Conservation (phyloP, 2,797 vertebrate genomes). For the Pampus argenteus region DNA sequence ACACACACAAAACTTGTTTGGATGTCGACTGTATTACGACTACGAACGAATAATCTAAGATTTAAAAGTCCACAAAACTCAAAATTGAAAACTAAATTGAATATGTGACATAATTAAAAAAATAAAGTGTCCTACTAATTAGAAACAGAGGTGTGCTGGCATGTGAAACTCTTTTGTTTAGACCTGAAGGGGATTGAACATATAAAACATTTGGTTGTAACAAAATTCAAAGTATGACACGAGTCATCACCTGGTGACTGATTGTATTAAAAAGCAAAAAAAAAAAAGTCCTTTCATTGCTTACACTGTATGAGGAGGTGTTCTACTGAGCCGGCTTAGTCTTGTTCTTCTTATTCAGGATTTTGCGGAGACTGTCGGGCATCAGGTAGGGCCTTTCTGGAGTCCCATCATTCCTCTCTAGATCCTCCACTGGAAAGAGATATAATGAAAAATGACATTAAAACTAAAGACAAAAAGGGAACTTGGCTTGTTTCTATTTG, state of each 20-base stretch:
- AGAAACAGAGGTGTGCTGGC: neutral
- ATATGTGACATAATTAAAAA: neutral
- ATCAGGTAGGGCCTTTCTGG: constrained; percentile 92
- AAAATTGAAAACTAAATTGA: constrained; percentile 2
- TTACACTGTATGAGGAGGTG: neutral
- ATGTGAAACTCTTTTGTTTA: constrained; percentile 3
- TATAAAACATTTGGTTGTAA: constrained; percentile 12
- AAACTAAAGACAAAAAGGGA: neutral
- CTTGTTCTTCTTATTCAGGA: constrained; percentile 92
- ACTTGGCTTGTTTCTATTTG: constrained; percentile 7
- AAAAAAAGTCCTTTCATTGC: neutral
- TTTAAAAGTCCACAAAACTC: neutral
- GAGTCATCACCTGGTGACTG: constrained; percentile 23
- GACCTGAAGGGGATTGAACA: neutral
- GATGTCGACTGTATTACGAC: constrained; percentile 1
- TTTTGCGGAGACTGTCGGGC: constrained; percentile 89
- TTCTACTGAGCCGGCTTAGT: constrained; percentile 53
- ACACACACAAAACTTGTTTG: constrained; percentile 3
- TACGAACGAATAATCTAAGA: neutral
- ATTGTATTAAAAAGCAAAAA: neutral
- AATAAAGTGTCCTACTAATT: neutral
- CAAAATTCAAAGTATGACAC: constrained; percentile 11
- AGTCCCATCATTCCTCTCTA: constrained; percentile 93
- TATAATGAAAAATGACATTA: neutral
- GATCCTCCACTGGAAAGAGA: constrained; percentile 91